A percentile compares a stretch with the other conserved stretches of the same genome.
These are phyloP conservation scores for Drosophila orena DNA, from an alignment of 1,140 invertebrate species.

Conservation along the genomic window DNA sequence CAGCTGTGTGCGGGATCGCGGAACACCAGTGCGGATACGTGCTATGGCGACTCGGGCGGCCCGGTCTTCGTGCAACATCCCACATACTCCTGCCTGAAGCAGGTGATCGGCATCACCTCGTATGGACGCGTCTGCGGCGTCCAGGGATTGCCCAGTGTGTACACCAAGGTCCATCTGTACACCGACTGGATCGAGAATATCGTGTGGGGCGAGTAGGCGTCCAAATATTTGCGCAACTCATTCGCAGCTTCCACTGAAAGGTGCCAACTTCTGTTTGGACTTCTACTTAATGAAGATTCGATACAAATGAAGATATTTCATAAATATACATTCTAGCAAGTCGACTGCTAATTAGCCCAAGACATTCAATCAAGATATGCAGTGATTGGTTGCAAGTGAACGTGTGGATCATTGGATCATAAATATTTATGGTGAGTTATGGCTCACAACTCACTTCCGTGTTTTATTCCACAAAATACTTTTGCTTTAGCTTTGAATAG, in stretches of 20 bases:
- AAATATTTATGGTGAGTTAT: not conserved
- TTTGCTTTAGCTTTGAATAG: too few relatives aligned
- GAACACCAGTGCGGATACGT: constrained; percentile 81
- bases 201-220: constrained; percentile 62
- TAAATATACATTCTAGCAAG: not conserved
- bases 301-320: not conserved
- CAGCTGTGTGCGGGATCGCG: constrained; percentile 87
- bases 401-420: not conserved
- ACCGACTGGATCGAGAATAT: constrained; percentile 78
- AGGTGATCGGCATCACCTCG: constrained; percentile 71
- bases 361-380: not conserved
- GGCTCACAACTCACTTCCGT: not conserved
- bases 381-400: not conserved
- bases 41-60: constrained; percentile 81
- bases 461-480: not conserved
- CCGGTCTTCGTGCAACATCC: constrained; percentile 72
- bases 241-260: not conserved
- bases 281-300: not conserved
- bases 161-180: constrained; percentile 70
- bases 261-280: not conserved
- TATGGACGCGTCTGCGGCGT: constrained; percentile 65
- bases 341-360: not conserved
- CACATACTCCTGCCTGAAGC: constrained; percentile 55
- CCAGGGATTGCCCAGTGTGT: constrained; percentile 66
- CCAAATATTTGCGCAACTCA: not conserved